Conservation (phyloP, 2,888 invertebrate genomes). For the Apeira syringaria region DNA sequence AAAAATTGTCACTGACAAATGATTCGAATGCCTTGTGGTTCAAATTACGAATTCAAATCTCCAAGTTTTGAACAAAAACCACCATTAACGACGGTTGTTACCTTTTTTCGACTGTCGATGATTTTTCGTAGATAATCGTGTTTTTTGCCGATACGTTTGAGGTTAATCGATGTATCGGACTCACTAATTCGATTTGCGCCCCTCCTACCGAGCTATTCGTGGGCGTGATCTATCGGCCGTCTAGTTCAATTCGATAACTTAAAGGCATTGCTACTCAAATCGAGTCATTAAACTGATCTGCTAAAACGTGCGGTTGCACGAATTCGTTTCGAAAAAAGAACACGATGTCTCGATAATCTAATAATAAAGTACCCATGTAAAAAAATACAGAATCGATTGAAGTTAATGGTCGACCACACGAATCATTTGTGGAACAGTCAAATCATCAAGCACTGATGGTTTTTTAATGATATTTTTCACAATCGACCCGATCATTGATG, state of each 20-base stretch:
- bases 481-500: slow-evolving; percentile 81
- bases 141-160: slow-evolving; percentile 75
- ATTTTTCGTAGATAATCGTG: slow-evolving; percentile 79
- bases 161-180: slow-evolving; percentile 77
- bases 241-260: slow-evolving; percentile 47
- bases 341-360: slow-evolving; percentile 70
- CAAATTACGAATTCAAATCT: slow-evolving; percentile 83
- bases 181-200: slow-evolving; percentile 80
- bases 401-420: slow-evolving; percentile 72
- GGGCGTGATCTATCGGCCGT: slow-evolving; percentile 76
- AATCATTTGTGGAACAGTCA: slow-evolving; percentile 64
- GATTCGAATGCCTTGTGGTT: slow-evolving; percentile 82
- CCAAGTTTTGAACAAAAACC: slow-evolving; percentile 80
- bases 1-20: slow-evolving; percentile 84
- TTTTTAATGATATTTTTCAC: slow-evolving; percentile 85
- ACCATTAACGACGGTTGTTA: slow-evolving; percentile 78
- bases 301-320: slow-evolving; percentile 34
- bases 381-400: slow-evolving; percentile 77
- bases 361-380: slow-evolving; percentile 56
- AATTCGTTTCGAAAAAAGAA: slow-evolving; percentile 45
- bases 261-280: slow-evolving; percentile 3
- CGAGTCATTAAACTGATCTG: slow-evolving; percentile 4
- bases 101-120: slow-evolving; percentile 79
- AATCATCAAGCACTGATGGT: slow-evolving; percentile 82
- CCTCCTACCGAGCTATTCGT: slow-evolving; percentile 69